These are phyloP conservation scores for Lumbricus terrestris DNA, from an alignment of 2,888 invertebrate species.

Conservation along the genomic window DNA sequence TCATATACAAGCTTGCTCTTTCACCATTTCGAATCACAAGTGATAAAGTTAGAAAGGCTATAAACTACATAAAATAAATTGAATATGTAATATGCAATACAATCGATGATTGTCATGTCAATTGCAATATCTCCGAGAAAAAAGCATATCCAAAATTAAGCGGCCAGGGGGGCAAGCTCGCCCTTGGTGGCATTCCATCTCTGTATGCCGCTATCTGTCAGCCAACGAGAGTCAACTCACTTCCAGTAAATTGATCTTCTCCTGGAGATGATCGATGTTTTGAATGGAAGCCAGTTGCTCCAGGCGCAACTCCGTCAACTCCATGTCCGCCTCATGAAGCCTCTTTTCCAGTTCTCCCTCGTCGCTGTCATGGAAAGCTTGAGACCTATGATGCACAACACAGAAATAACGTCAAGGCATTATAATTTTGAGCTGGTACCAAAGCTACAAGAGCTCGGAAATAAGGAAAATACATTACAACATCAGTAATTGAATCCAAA, in stretches of 20 bases:
- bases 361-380: not conserved
- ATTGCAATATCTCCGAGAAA: not conserved
- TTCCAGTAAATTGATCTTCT: conserved; percentile 94
- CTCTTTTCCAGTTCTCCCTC: not conserved
- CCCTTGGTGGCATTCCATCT: too few relatives aligned
- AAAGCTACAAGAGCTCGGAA: not conserved
- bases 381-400: not conserved
- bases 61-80: too few relatives aligned
- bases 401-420: not conserved
- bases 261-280: conserved; percentile 91
- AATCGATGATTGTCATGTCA: too few relatives aligned
- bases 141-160: not conserved
- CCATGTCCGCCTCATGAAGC: conserved; percentile 4
- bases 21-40: not conserved
- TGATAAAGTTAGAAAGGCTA: too few relatives aligned
- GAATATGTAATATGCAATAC: too few relatives aligned
- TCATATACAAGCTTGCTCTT: not conserved
- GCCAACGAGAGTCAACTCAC: conserved; percentile 61
- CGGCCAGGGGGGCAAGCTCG: too few relatives aligned
- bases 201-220: too few relatives aligned
- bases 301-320: conserved; percentile 83
- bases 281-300: conserved; percentile 95
- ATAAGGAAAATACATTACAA: not conserved
- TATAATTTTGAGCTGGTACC: not conserved
- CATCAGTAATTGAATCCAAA: not conserved